Evolutionary conservation across 92 coral and sea anemone species (phyloP).

Genomic region (Palythoa grandiflora): DNA sequence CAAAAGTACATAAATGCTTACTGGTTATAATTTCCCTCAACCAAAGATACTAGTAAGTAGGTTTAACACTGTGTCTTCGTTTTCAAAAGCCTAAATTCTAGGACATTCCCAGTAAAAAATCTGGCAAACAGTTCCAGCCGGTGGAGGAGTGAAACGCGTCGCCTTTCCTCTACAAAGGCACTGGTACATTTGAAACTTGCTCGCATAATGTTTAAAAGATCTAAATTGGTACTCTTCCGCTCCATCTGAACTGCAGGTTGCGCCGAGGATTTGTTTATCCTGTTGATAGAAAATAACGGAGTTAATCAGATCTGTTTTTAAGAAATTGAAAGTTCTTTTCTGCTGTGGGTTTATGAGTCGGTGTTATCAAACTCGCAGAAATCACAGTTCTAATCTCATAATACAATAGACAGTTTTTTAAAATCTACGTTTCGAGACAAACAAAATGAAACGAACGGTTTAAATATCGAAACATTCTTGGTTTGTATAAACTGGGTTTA

Average conservation of each 20-base stretch:
- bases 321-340: background rate
- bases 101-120: slow-evolving; percentile 81
- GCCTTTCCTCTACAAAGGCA: slow-evolving; percentile 34
- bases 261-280: slow-evolving; percentile 48
- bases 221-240: slow-evolving; percentile 36
- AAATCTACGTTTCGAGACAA: too few species aligned
- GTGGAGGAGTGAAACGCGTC: background rate
- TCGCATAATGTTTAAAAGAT: background rate
- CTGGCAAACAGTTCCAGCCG: slow-evolving; percentile 33
- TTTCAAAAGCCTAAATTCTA: background rate
- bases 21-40: too few species aligned
- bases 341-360: too few species aligned
- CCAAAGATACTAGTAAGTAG: too few species aligned
- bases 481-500: too few species aligned
- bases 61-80: too few species aligned
- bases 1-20: too few species aligned
- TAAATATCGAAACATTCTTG: too few species aligned
- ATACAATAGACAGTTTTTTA: too few species aligned
- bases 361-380: too few species aligned
- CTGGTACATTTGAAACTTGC: background rate
- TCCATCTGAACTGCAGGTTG: slow-evolving; percentile 52
- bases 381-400: too few species aligned
- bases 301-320: background rate
- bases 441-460: too few species aligned
- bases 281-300: background rate